Percentiles rank a stretch among this genome's conserved stretches.
phyloP scores from a whole-genome alignment of 2,888 invertebrate species.

The Kuschelorhynchus macadamiae region DNA sequence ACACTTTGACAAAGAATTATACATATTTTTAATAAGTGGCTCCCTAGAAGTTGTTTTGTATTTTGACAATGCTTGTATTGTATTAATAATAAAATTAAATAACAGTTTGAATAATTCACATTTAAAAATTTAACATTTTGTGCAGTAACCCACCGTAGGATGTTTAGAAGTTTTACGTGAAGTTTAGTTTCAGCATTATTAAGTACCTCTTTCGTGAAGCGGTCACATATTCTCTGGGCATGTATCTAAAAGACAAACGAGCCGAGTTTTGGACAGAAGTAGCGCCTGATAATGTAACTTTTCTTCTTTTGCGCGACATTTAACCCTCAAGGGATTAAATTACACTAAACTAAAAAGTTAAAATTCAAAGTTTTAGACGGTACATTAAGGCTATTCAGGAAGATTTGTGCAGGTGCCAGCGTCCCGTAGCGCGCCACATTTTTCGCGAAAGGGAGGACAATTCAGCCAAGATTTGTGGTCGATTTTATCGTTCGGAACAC shows the following conservation, averaged over 20 bases:
- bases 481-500: slow-evolving; percentile 64
- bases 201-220: too few species aligned
- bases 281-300: slow-evolving; percentile 34
- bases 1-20: too few species aligned
- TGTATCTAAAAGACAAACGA: slow-evolving; percentile 28
- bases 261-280: slow-evolving; percentile 28
- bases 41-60: too few species aligned
- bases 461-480: slow-evolving; percentile 65
- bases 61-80: too few species aligned
- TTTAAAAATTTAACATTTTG: too few species aligned
- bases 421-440: slow-evolving; percentile 47
- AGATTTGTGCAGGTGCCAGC: slow-evolving; percentile 56
- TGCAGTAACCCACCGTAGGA: too few species aligned
- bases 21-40: too few species aligned
- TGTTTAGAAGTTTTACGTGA: too few species aligned
- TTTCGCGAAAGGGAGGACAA: slow-evolving; percentile 58
- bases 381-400: slow-evolving; percentile 57
- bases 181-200: too few species aligned
- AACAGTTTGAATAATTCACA: too few species aligned
- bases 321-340: slow-evolving; percentile 43
- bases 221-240: too few species aligned
- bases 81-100: too few species aligned
- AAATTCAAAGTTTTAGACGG: slow-evolving; percentile 56
- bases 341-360: slow-evolving; percentile 49
- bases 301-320: slow-evolving; percentile 37